Percentiles rank a stretch among this genome's conserved stretches.
These are phyloP conservation scores for Nymphalis polychloros DNA, from an alignment of 2,888 invertebrate species.

Conservation along the genomic window DNA sequence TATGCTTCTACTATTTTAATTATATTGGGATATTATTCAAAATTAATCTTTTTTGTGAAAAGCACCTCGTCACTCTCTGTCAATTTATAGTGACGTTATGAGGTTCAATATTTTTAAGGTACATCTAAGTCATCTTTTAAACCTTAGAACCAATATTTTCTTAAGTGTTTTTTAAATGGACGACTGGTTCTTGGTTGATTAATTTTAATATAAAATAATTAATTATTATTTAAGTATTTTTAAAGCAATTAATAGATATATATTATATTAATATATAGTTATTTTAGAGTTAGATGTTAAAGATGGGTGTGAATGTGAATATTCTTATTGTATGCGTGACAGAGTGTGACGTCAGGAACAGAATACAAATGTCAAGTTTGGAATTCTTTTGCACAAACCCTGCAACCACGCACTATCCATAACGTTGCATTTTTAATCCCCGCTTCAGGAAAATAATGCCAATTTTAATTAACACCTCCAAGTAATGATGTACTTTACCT, in stretches of 20 bases:
- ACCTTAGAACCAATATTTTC: too few relatives aligned
- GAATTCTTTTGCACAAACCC: constrained; percentile 73
- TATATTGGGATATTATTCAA: constrained; percentile 61
- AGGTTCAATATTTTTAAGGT: not conserved
- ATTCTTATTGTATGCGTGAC: constrained; percentile 40
- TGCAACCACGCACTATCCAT: constrained; percentile 74
- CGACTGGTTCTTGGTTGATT: too few relatives aligned
- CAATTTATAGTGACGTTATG: constrained; percentile 22
- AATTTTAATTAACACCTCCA: constrained; percentile 63
- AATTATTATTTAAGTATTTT: too few relatives aligned
- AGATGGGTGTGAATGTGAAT: not conserved
- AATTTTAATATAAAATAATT: too few relatives aligned
- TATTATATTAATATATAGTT: not conserved
- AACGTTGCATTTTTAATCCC: constrained; percentile 66
- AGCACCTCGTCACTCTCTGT: constrained; percentile 59
- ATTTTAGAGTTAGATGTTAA: not conserved
- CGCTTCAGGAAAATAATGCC: constrained; percentile 80
- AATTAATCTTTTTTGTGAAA: constrained; percentile 27
- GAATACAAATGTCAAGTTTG: constrained; percentile 62
- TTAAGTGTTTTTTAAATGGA: too few relatives aligned
- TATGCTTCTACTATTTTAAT: constrained; percentile 40
- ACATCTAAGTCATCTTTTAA: too few relatives aligned
- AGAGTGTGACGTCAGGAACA: constrained; percentile 67
- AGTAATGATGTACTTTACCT: constrained; percentile 12
- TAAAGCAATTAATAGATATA: not conserved